phyloP scores from a whole-genome alignment of 2,797 vertebrate genomes.

The Jordanella pulchra region DNA sequence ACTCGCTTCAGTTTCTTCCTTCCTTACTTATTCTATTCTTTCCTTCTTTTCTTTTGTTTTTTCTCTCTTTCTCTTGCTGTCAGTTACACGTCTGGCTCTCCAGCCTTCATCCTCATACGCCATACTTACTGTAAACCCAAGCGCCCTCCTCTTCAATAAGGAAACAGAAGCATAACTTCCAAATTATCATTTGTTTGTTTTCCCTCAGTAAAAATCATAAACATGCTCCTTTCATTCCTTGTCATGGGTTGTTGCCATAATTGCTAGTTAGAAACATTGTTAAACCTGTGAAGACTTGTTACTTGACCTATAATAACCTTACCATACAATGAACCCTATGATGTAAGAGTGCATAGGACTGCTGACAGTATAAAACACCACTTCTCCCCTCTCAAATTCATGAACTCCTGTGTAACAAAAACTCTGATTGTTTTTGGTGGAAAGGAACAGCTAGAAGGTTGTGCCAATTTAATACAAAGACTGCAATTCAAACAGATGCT shows the following conservation, averaged over 20 bases:
- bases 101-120: background rate
- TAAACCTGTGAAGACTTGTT: constrained; percentile 47
- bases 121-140: background rate
- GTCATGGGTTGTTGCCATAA: constrained; percentile 45
- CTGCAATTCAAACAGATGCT: background rate
- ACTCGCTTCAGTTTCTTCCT: constrained; percentile 20
- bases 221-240: constrained; percentile 15
- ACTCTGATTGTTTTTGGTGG: constrained; percentile 3
- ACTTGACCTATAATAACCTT: constrained; percentile 50
- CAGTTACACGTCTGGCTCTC: constrained; percentile 9
- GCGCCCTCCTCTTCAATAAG: background rate
- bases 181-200: constrained; percentile 21
- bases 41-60: background rate
- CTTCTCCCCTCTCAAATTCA: constrained; percentile 7
- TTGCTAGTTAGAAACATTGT: constrained; percentile 23
- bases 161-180: constrained; percentile 24
- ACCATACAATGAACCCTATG: constrained; percentile 27
- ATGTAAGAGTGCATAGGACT: constrained; percentile 7
- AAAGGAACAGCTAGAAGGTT: background rate
- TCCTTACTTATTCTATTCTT: background rate
- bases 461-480: background rate
- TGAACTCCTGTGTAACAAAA: background rate
- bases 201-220: constrained; percentile 6
- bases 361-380: constrained; percentile 11
- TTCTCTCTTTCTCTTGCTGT: background rate